Evolutionary conservation across 2,113 vertebrate species (phyloP).

Genomic region (Motacilla tschutschensis): DNA sequence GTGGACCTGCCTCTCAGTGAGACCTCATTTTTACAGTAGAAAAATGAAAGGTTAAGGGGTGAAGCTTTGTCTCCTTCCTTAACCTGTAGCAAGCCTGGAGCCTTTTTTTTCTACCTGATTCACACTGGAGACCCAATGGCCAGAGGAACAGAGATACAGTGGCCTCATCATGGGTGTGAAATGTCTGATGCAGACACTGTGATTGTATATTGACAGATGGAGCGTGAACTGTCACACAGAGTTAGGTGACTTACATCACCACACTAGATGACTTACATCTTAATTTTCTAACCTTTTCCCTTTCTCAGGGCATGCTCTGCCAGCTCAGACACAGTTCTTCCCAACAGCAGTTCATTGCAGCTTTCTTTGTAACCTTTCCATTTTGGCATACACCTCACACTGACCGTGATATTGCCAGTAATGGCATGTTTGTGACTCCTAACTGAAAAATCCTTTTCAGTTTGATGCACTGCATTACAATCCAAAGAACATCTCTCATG

Average conservation of each 20-base stretch:
- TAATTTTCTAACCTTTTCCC: background rate
- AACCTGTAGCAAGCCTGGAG: background rate
- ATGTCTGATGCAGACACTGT: background rate
- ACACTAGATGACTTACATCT: background rate
- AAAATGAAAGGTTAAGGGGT: background rate
- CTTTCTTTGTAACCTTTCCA: background rate
- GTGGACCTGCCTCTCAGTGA: background rate
- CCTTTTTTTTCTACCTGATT: background rate
- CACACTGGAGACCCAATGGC: background rate
- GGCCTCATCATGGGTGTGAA: background rate
- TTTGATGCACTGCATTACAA: background rate
- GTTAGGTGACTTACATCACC: background rate
- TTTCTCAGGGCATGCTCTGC: background rate
- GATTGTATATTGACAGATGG: background rate
- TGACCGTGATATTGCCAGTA: background rate
- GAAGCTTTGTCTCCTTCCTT: background rate
- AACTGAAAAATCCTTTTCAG: background rate
- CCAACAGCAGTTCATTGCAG: background rate
- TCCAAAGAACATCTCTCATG: background rate
- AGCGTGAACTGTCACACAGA: background rate
- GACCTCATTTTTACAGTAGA: background rate
- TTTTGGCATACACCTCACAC: background rate
- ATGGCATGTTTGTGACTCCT: accelerated
- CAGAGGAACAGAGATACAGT: background rate
- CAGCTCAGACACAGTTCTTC: background rate